These are phyloP conservation scores for Cricetomys ansorgei DNA, from an alignment of 2,113 vertebrate genomes.

Conservation along the genomic window DNA sequence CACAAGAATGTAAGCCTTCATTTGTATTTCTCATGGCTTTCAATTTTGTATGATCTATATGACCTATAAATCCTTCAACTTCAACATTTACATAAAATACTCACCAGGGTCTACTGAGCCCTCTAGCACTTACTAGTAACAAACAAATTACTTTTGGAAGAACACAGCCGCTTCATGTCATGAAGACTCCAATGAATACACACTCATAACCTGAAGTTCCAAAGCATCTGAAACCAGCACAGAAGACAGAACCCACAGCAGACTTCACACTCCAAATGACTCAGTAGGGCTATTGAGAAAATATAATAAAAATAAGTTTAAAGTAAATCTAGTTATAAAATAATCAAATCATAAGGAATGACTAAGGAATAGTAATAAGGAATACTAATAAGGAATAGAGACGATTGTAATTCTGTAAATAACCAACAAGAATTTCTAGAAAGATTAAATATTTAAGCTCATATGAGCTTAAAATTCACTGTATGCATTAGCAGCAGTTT, in stretches of 20 bases:
- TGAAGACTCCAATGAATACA: not conserved
- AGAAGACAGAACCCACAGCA: not conserved
- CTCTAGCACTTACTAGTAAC: not conserved
- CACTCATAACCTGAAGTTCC: not conserved
- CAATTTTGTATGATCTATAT: not conserved
- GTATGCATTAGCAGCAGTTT: not conserved
- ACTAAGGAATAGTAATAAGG: not conserved
- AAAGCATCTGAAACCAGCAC: not conserved
- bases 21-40: not conserved
- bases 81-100: not conserved
- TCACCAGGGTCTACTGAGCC: not conserved
- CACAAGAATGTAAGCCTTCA: not conserved
- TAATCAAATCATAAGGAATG: not conserved
- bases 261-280: not conserved
- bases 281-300: not conserved
- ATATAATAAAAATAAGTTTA: not conserved
- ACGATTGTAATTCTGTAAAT: constrained; percentile 11
- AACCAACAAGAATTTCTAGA: constrained; percentile 10
- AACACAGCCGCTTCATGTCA: not conserved
- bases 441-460: not conserved
- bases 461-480: not conserved
- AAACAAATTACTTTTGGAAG: not conserved
- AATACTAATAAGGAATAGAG: not conserved
- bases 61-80: not conserved
- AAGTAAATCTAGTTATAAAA: constrained; percentile 3